Percentiles rank a stretch among this genome's conserved stretches.
phyloP scores from a whole-genome alignment of 2,797 vertebrate genomes.

The Phalloptychus januarius region DNA sequence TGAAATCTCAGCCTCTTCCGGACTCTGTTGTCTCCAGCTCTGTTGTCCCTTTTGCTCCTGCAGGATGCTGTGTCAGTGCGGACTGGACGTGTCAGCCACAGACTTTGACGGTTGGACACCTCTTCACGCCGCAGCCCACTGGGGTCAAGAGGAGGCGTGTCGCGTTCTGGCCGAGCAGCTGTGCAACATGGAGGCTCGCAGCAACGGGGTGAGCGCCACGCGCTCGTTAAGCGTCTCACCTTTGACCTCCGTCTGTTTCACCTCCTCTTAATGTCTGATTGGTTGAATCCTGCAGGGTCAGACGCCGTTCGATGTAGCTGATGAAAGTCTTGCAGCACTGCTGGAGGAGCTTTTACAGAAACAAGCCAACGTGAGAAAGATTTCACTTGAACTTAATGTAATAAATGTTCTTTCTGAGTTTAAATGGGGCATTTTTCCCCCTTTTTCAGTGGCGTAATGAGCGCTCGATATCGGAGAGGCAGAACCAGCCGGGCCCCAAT shows the following conservation, averaged over 20 bases:
- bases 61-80: constrained; percentile 90
- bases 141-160: constrained; percentile 91
- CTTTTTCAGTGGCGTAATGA: constrained; percentile 83
- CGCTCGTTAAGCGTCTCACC: not conserved
- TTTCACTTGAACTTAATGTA: not conserved
- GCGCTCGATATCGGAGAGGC: constrained; percentile 80
- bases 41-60: not conserved
- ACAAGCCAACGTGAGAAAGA: constrained; percentile 84
- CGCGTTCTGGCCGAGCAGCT: constrained; percentile 87
- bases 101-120: constrained; percentile 93
- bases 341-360: constrained; percentile 87
- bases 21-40: not conserved
- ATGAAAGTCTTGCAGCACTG: constrained; percentile 84
- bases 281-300: constrained; percentile 82
- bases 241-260: not conserved
- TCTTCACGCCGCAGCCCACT: constrained; percentile 90
- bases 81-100: constrained; percentile 85
- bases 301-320: constrained; percentile 89
- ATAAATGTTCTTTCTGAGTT: not conserved
- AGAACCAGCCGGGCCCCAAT: constrained; percentile 74
- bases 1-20: not conserved
- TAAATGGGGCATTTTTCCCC: not conserved
- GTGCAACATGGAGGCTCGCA: constrained; percentile 90
- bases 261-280: not conserved
- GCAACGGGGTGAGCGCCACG: constrained; percentile 82